A percentile compares a stretch with the other conserved stretches of the same genome.
Evolutionary conservation across 2,797 vertebrate species (phyloP).

Genomic region (Synaphobranchus kaupii): DNA sequence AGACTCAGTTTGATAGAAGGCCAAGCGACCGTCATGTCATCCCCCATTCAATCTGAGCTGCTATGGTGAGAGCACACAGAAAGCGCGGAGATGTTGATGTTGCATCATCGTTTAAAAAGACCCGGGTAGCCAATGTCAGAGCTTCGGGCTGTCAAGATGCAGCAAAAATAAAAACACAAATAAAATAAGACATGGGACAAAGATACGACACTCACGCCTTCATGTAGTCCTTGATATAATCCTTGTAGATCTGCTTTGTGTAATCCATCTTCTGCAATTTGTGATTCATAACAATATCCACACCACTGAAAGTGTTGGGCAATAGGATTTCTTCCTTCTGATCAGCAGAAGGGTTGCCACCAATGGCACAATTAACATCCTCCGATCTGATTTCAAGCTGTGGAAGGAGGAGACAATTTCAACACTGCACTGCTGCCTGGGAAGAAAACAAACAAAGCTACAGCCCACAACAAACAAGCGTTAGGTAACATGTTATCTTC

Average conservation of each 20-base stretch:
- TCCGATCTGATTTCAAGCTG: slow-evolving; percentile 78
- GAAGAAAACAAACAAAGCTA: background rate
- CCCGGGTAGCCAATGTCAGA: slow-evolving; percentile 64
- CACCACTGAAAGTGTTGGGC: slow-evolving; percentile 63
- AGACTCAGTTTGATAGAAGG: background rate
- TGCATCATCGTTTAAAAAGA: slow-evolving; percentile 64
- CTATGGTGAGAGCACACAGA: slow-evolving; percentile 64
- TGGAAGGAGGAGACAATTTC: background rate
- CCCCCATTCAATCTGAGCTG: slow-evolving; percentile 71
- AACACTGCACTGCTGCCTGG: background rate
- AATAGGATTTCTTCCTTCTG: slow-evolving; percentile 55
- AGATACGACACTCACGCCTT: slow-evolving; percentile 76
- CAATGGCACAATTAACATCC: slow-evolving; percentile 77
- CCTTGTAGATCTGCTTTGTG: slow-evolving; percentile 75
- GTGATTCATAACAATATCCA: slow-evolving; percentile 88
- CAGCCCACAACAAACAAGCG: background rate
- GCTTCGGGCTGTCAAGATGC: slow-evolving; percentile 77
- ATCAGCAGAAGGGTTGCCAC: slow-evolving; percentile 84
- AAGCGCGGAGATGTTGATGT: slow-evolving; percentile 74
- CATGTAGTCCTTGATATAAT: slow-evolving; percentile 83
- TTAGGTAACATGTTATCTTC: background rate
- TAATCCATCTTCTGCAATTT: slow-evolving; percentile 77
- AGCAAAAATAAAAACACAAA: too few relatives aligned
- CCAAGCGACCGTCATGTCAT: slow-evolving; percentile 52
- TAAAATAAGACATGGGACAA: background rate